Evolutionary conservation across 2,888 invertebrate genomes (phyloP).

Genomic region (Liodrosophila aerea): DNA sequence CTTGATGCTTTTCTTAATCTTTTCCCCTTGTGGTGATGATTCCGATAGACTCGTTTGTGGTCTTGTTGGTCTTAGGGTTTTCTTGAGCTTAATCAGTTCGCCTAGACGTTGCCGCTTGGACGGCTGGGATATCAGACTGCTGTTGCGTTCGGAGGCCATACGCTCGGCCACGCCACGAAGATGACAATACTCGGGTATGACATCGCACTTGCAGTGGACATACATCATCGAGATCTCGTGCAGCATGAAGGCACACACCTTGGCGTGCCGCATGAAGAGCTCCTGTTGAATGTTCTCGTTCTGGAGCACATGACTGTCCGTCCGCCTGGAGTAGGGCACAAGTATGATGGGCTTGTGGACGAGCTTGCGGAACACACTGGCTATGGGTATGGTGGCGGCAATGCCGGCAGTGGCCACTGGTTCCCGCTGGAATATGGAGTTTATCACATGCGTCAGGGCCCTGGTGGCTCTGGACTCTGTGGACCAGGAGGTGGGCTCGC

Average conservation of each 20-base stretch:
- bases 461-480: background rate
- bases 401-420: slow-evolving; percentile 22
- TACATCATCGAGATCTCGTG: slow-evolving; percentile 30
- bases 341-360: slow-evolving; percentile 36
- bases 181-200: slow-evolving; percentile 37
- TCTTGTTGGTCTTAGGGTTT: too few species aligned
- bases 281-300: slow-evolving; percentile 38
- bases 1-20: background rate
- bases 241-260: slow-evolving; percentile 30
- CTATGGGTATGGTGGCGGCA: slow-evolving; percentile 25
- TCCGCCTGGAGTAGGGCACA: slow-evolving; percentile 36
- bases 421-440: background rate
- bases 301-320: slow-evolving; percentile 23
- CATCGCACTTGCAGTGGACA: slow-evolving; percentile 36
- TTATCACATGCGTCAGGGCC: slow-evolving; percentile 7
- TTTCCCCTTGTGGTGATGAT: too few species aligned
- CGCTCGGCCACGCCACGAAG: slow-evolving; percentile 28
- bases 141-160: background rate
- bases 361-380: slow-evolving; percentile 34
- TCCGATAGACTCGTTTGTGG: too few species aligned
- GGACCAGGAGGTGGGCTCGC: slow-evolving; percentile 29
- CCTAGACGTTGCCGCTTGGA: background rate
- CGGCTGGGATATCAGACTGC: fast-evolving
- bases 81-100: background rate
- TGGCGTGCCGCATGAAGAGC: slow-evolving; percentile 21